Base-by-base conservation (phyloP, 2,888 invertebrate species). In the Dryadula phaetusa region DNA sequence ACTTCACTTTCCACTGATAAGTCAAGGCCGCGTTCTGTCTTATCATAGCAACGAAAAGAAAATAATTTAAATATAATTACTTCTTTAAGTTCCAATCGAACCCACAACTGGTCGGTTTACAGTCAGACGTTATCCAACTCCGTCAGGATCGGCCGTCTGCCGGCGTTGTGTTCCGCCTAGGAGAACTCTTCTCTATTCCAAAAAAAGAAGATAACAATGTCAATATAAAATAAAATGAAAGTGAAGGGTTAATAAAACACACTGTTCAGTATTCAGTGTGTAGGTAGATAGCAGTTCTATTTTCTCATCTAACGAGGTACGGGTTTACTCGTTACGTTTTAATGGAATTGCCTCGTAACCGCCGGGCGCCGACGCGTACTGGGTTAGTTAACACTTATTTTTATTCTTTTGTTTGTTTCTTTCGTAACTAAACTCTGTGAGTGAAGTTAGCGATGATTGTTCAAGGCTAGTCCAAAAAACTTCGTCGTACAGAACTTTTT, bases 321-420 rank as follows among this genome's bases (percentile, higher is more conserved):
- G 14, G 44, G 60, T 60, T 60, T 60, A 46, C 62, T 62, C 62
- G 47, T 62, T 37, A 37, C 47, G 14, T 49, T 32, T 62, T 62
- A 62, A 62, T 62, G 62, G 62, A 62, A 62, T 62, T 49, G 47
- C 44, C 60, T 60, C 44, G 32, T 44, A 44, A 44, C 60, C 60
- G 28, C 16, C 28, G 44, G 32, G 44, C 60, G 28, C 16, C 28
- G 44, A 18, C 16, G 44, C 60, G 60, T 18, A 22, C 40, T 60
- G 44, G 18, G 44, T 60, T 60, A 44, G 60, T 60, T 60, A 60
- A 60, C 60, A 46, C 60, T 28, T 60, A 20, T 16, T 18, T 46
- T 32, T 44, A 42, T 44, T 16, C n/a, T 25, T 44, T 60, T 18
- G 22, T 40, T 56, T 56, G 20, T 28, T 28, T 32, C 2, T 14